Percentiles rank a stretch among this genome's conserved stretches.
Evolutionary conservation across 2,888 invertebrate species (phyloP).

Genomic region (Steinernema hermaphroditum): DNA sequence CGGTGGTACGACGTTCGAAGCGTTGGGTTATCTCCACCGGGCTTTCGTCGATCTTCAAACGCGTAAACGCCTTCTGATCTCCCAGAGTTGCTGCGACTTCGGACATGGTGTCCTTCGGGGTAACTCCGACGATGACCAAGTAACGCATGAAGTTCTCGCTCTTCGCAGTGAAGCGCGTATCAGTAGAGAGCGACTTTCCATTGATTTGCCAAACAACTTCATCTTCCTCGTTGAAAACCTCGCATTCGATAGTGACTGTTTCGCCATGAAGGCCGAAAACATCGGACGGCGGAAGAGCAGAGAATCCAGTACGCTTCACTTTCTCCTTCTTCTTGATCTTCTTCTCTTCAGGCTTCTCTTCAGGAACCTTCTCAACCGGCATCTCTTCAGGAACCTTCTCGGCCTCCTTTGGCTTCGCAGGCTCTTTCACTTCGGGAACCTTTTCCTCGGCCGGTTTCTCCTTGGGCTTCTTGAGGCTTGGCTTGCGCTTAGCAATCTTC

Average conservation of each 20-base stretch:
- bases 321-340: slow-evolving; percentile 35
- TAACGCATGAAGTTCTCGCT: slow-evolving; percentile 82
- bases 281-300: slow-evolving; percentile 49
- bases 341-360: neutral
- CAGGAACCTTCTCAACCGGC: neutral
- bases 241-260: slow-evolving; percentile 57
- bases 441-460: neutral
- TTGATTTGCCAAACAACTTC: slow-evolving; percentile 49
- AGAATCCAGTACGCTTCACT: slow-evolving; percentile 58
- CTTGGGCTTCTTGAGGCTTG: slow-evolving; percentile 19
- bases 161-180: slow-evolving; percentile 71
- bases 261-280: slow-evolving; percentile 58
- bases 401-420: too few relatives aligned
- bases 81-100: slow-evolving; percentile 43
- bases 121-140: slow-evolving; percentile 70
- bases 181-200: slow-evolving; percentile 47
- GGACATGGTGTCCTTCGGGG: slow-evolving; percentile 56
- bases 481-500: slow-evolving; percentile 8
- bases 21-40: slow-evolving; percentile 57
- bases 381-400: too few relatives aligned
- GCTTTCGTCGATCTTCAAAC: slow-evolving; percentile 58
- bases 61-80: slow-evolving; percentile 42
- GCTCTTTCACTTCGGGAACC: neutral
- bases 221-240: slow-evolving; percentile 60
- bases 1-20: slow-evolving; percentile 53